A percentile compares a stretch with the other conserved stretches of the same genome.
These are phyloP conservation scores for Protula sp. DNA, from an alignment of 2,888 invertebrate genomes.

Conservation along the genomic window DNA sequence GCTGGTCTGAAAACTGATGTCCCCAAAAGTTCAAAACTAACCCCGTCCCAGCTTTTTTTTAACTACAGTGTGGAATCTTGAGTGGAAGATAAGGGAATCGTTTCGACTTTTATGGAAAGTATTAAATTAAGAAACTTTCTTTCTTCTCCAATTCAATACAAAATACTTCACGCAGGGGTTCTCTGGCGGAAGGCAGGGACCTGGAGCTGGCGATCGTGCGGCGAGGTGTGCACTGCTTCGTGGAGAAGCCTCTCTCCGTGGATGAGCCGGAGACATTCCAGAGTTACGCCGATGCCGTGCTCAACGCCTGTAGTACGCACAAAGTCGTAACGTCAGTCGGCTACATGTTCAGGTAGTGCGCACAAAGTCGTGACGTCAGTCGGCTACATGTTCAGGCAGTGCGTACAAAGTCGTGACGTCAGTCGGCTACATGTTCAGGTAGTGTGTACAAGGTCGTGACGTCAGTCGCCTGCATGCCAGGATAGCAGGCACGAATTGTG, in stretches of 20 bases:
- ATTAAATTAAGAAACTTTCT: too few species aligned
- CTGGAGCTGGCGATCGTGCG: slow-evolving; percentile 8
- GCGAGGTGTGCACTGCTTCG: slow-evolving; percentile 11
- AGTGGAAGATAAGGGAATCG: too few species aligned
- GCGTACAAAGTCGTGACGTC: slow-evolving; percentile 1
- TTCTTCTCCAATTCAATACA: too few species aligned
- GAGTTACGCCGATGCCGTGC: slow-evolving; percentile 4
- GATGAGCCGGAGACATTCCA: slow-evolving; percentile 1
- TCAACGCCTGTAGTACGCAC: background rate
- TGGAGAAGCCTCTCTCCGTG: slow-evolving; percentile 16
- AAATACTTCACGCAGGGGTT: too few species aligned
- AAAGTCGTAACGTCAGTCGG: slow-evolving; percentile 9
- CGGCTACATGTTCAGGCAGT: slow-evolving; percentile 19
- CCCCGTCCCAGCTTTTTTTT: too few species aligned
- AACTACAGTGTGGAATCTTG: too few species aligned
- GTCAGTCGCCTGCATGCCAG: slow-evolving; percentile 18
- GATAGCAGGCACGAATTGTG: too few species aligned
- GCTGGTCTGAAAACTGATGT: too few species aligned
- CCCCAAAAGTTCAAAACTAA: too few species aligned
- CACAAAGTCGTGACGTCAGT: slow-evolving; percentile 5
- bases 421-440: slow-evolving; percentile 21
- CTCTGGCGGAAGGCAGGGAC: slow-evolving; percentile 3
- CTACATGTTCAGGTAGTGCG: slow-evolving; percentile 17
- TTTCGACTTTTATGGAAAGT: too few species aligned
- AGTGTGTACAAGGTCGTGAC: background rate